Evolutionary conservation across 2,113 vertebrate species (phyloP).

Genomic region (Eulacestoma nigropectus): DNA sequence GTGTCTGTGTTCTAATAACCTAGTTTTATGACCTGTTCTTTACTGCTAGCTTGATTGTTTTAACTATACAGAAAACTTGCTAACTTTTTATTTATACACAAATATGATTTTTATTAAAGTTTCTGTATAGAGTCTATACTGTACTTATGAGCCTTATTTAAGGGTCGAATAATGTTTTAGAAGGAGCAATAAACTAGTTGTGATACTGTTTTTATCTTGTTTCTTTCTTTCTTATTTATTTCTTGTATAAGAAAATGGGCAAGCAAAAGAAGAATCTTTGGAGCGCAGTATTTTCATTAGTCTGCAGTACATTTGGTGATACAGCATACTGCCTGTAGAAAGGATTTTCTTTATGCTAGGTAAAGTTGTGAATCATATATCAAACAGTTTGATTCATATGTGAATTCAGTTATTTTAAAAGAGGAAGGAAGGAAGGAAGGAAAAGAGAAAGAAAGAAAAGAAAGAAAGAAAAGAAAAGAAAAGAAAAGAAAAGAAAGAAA

Average conservation of each 20-base stretch:
- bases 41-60: neutral
- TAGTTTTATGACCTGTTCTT: neutral
- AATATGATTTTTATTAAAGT: neutral
- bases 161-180: neutral
- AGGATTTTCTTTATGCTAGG: neutral
- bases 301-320: neutral
- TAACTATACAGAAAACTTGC: neutral
- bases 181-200: neutral
- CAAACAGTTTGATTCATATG: neutral
- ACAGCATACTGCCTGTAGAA: neutral
- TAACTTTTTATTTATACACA: neutral
- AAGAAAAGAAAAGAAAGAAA: neutral
- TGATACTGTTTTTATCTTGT: neutral
- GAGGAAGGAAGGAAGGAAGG: no score
- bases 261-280: neutral
- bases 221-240: neutral
- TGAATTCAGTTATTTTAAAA: neutral
- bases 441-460: neutral
- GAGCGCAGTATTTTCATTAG: neutral
- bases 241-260: neutral
- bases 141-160: neutral
- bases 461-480: no score
- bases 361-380: neutral
- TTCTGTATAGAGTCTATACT: neutral
- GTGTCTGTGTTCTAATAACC: neutral